Conservation (phyloP, 2,113 vertebrate species). For the Sialia sialis region DNA sequence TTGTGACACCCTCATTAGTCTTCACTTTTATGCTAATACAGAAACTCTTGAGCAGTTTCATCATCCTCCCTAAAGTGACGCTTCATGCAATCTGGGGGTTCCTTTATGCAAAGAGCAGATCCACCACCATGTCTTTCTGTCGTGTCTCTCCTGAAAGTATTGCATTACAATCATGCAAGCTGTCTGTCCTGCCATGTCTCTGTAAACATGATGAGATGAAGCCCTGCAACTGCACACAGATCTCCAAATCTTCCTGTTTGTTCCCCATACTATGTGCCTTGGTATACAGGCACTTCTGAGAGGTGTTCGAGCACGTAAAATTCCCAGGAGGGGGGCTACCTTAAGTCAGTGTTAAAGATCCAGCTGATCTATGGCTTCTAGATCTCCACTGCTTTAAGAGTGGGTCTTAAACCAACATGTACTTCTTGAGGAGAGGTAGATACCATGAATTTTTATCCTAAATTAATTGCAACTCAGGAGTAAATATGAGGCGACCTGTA, state of each 20-base stretch:
- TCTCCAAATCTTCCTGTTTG: neutral
- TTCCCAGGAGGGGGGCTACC: neutral
- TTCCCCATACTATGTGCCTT: neutral
- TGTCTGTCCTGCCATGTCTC: neutral
- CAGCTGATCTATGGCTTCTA: neutral
- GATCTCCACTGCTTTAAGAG: neutral
- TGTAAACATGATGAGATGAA: neutral
- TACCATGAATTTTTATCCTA: neutral
- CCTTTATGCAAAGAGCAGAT: neutral
- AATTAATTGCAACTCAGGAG: neutral
- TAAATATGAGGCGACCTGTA: neutral
- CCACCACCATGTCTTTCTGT: neutral
- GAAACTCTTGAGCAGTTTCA: neutral
- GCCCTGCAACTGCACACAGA: neutral
- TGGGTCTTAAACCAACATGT: neutral
- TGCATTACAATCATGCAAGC: neutral
- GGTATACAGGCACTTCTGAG: neutral
- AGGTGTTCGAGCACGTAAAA: rapidly evolving
- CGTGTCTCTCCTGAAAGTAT: neutral
- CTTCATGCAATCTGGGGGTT: neutral
- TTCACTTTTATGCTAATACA: neutral
- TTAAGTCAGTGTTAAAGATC: neutral
- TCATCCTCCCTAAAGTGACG: neutral
- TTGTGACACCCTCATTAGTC: neutral
- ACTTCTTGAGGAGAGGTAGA: neutral